Conservation (phyloP, 2,113 vertebrate genomes). For the Megaleporinus macrocephalus region DNA sequence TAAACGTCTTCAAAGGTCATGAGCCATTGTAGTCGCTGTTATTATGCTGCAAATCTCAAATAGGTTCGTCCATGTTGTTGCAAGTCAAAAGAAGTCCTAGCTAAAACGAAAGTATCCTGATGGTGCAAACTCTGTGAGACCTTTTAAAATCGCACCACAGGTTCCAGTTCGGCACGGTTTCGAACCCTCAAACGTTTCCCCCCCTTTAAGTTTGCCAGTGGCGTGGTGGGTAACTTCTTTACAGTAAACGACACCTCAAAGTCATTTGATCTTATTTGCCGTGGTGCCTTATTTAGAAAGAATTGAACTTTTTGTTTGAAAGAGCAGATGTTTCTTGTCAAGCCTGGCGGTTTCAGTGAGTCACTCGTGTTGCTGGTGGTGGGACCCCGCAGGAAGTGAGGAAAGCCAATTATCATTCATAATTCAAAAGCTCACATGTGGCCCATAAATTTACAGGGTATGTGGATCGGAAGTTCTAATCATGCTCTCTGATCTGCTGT, state of each 20-base stretch:
- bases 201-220: not conserved
- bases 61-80: too few relatives aligned
- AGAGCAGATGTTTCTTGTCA: slow-evolving; percentile 20
- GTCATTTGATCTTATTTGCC: not conserved
- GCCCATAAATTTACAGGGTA: slow-evolving; percentile 21
- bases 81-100: too few relatives aligned
- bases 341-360: slow-evolving; percentile 30
- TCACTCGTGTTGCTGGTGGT: not conserved
- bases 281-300: slow-evolving; percentile 19
- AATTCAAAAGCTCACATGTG: slow-evolving; percentile 38
- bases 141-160: not conserved
- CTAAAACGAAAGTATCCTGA: not conserved
- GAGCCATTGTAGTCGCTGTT: not conserved
- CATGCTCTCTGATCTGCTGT: not conserved
- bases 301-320: slow-evolving; percentile 7
- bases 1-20: not conserved
- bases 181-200: not conserved
- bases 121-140: not conserved
- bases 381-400: slow-evolving; percentile 37
- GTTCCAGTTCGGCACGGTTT: not conserved
- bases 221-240: not conserved
- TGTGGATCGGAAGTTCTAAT: slow-evolving; percentile 25
- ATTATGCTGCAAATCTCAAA: not conserved
- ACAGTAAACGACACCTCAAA: slow-evolving; percentile 27
- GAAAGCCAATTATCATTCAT: slow-evolving; percentile 28